A percentile compares a stretch with the other conserved stretches of the same genome.
Evolutionary conservation across 2,797 vertebrate species (phyloP).

Genomic region (Botia almorhae): DNA sequence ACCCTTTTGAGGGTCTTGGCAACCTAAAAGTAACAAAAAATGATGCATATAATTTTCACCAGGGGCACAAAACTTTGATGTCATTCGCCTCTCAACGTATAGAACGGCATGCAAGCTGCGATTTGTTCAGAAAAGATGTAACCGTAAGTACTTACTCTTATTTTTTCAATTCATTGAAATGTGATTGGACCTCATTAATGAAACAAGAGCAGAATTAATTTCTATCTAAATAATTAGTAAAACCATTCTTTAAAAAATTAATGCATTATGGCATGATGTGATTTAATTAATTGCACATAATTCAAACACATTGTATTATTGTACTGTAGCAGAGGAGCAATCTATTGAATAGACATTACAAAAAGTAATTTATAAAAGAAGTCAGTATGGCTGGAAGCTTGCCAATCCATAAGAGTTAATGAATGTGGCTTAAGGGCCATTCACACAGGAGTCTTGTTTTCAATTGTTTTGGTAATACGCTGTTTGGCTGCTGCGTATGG

Average conservation of each 20-base stretch:
- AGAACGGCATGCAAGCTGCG: slow-evolving; percentile 95
- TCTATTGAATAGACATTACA: not conserved
- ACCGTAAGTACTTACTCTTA: slow-evolving; percentile 83
- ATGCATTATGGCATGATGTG: not conserved
- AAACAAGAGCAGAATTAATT: not conserved
- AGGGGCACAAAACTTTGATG: slow-evolving; percentile 98
- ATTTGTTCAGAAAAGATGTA: slow-evolving; percentile 95
- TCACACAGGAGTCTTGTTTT: no score
- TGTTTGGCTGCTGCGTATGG: no score
- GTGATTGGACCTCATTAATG: not conserved
- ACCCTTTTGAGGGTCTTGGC: not conserved
- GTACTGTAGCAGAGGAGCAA: not conserved
- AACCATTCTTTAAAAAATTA: not conserved
- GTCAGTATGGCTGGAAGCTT: not conserved
- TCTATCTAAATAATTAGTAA: not conserved
- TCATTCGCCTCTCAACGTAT: slow-evolving; percentile 95
- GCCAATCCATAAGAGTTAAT: no score
- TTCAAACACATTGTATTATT: not conserved
- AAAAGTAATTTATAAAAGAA: not conserved
- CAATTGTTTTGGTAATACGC: no score
- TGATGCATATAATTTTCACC: slow-evolving; percentile 41
- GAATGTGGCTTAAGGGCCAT: no score
- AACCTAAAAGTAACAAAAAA: not conserved
- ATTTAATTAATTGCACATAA: not conserved
- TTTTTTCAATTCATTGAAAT: not conserved